phyloP scores from a whole-genome alignment of 2,113 vertebrate genomes.

The Thymallus thymallus region DNA sequence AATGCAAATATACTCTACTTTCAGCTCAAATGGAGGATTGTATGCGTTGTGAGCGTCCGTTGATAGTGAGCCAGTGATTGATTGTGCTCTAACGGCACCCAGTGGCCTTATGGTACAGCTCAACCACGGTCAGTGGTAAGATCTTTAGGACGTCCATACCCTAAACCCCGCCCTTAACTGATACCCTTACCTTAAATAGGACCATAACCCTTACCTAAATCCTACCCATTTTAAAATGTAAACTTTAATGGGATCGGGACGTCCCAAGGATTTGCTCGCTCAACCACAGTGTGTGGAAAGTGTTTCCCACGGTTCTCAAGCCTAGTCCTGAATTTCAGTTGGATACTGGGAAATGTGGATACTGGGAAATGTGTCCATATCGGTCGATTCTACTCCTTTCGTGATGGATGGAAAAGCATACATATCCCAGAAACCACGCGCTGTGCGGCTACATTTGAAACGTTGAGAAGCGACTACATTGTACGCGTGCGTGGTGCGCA shows the following conservation, averaged over 20 bases:
- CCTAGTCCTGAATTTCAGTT: neutral
- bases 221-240: too few relatives aligned
- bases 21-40: too few relatives aligned
- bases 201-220: too few relatives aligned
- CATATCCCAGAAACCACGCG: slow-evolving; percentile 49
- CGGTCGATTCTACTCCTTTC: fast-evolving
- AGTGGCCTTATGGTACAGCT: slow-evolving; percentile 13
- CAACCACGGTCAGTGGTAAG: neutral
- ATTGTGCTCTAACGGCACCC: slow-evolving; percentile 35
- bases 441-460: neutral
- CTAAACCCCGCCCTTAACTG: neutral
- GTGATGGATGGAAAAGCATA: neutral
- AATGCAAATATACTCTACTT: neutral
- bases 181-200: too few relatives aligned
- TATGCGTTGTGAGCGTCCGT: neutral
- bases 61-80: neutral
- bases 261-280: neutral
- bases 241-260: too few relatives aligned
- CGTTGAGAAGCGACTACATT: too few relatives aligned
- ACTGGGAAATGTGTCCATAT: slow-evolving; percentile 52
- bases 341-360: slow-evolving; percentile 57
- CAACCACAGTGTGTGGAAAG: neutral
- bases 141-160: neutral
- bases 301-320: neutral
- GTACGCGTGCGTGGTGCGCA: too few relatives aligned